phyloP scores from a whole-genome alignment of 2,888 invertebrate genomes.

The Penaeus monodon region DNA sequence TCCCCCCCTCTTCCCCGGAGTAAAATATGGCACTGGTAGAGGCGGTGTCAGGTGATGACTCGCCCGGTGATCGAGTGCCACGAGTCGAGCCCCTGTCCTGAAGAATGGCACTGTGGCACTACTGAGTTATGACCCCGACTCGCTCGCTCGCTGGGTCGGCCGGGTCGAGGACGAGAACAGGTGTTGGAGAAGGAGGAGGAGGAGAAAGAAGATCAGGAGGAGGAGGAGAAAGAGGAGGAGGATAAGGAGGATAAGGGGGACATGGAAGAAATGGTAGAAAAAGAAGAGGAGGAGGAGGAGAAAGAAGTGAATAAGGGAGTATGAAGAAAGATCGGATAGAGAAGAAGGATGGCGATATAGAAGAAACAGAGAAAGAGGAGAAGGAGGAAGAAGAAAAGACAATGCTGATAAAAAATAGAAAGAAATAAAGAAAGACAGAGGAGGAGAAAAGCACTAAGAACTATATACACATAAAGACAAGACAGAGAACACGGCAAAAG shows the following conservation, averaged over 20 bases:
- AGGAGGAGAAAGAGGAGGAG: neutral
- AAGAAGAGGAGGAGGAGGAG: conserved; percentile 4
- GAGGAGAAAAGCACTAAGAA: no score
- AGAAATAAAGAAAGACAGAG: no score
- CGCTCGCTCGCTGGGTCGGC: conserved; percentile 19
- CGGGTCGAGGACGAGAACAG: conserved; percentile 36
- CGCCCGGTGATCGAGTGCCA: conserved; percentile 50
- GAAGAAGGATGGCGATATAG: no score
- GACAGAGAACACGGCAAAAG: no score
- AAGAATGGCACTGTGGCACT: conserved; percentile 46
- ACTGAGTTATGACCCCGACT: conserved; percentile 42
- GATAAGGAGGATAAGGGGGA: neutral
- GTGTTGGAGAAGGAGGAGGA: conserved; percentile 10
- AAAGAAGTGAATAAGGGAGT: no score
- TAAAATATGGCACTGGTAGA: conserved; percentile 57
- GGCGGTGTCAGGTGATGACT: conserved; percentile 56
- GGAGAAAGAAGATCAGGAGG: no score
- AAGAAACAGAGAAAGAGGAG: no score
- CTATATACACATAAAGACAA: no score
- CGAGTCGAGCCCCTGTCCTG: conserved; percentile 49
- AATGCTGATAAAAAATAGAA: no score
- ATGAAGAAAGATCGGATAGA: no score
- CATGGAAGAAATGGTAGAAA: neutral
- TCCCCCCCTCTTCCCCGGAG: conserved; percentile 12
- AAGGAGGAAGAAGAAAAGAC: no score